Evolutionary conservation across 2,113 vertebrate species (phyloP), one percentile per base, ranked within the genome.

Genomic region (Myocastor coypus): DNA sequence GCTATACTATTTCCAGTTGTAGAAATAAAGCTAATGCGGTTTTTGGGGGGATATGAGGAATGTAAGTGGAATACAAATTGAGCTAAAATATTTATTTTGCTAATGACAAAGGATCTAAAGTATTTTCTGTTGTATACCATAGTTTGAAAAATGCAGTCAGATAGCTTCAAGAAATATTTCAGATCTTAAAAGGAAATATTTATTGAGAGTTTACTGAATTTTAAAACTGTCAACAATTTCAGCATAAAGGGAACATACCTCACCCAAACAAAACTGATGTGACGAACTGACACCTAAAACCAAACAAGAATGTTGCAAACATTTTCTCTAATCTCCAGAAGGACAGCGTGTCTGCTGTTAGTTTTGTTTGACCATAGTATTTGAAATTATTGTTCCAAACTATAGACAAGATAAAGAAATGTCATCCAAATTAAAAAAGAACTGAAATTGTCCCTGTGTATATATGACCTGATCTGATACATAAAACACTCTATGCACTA

Each of bases 41-140:
- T 96, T 97, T 96, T 96, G 89, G 16, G 40, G 73, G 5, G 42
- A 26, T 40, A 13, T 26, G 96, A 4, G 12, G 30, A 46, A 50
- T 68, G 92, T 89, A 87, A 95, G 87, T 34, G 37, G 80, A 92
- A 55, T 87, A 90, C 92, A 92, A 97, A 97, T 73, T 95, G 84
- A 90, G 17, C 78, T 96, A 83, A 94, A 89, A 55, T 66, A 83
- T 92, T 83, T 95, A 57, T 34, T 68, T 87, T 87, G 73, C 81
- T 95, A 89, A 86, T 37, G 66, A 1, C 8, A 92, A 59, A 88
- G n/a, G 73, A 87, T 94, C 30, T 64, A 90, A 90, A 81, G 34
- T 63, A 32, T 0, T 17, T 94, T 91, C 8, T 93, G 95, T 75
- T 59, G 2, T 69, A 69, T n/a, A 69, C 34, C 63, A 75, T 55